Evolutionary conservation across 2,888 invertebrate species (phyloP).

Genomic region (Biston betularia): DNA sequence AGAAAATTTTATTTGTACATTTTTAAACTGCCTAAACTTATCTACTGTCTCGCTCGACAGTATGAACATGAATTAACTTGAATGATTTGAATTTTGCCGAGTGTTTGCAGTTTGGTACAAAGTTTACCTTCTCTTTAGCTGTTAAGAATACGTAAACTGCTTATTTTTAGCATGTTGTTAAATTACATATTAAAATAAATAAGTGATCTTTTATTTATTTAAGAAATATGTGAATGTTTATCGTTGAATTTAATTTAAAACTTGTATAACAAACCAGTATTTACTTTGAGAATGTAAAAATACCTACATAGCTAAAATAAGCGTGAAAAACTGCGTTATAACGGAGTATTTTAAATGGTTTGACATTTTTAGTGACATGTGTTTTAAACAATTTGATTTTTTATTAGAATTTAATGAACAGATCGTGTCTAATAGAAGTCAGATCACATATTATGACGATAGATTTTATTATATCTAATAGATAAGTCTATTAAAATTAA

Average conservation of each 20-base stretch:
- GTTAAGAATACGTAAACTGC: not conserved
- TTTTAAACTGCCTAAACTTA: not conserved
- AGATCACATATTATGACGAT: no score
- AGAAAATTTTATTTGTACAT: not conserved
- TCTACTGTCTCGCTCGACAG: not conserved
- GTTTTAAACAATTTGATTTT: conserved; percentile 9
- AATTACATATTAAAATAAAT: not conserved
- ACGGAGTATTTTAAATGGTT: not conserved
- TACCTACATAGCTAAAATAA: conserved; percentile 5
- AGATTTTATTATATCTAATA: not conserved
- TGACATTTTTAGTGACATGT: not conserved
- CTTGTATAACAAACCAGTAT: not conserved
- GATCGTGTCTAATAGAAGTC: not conserved
- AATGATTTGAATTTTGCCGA: conserved; percentile 10
- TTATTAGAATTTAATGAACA: conserved; percentile 14
- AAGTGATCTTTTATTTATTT: not conserved
- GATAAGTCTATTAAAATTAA: not conserved
- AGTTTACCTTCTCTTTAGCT: not conserved
- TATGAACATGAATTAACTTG: conserved; percentile 10
- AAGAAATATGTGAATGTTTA: not conserved
- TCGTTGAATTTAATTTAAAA: not conserved
- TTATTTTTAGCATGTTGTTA: no score
- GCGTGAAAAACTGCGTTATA: conserved; percentile 1
- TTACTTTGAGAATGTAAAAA: not conserved
- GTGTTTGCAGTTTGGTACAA: not conserved